Percentiles rank a stretch among this genome's conserved stretches.
Conservation (phyloP, 2,797 vertebrate species). For the Crossoptilon crossoptilon region DNA sequence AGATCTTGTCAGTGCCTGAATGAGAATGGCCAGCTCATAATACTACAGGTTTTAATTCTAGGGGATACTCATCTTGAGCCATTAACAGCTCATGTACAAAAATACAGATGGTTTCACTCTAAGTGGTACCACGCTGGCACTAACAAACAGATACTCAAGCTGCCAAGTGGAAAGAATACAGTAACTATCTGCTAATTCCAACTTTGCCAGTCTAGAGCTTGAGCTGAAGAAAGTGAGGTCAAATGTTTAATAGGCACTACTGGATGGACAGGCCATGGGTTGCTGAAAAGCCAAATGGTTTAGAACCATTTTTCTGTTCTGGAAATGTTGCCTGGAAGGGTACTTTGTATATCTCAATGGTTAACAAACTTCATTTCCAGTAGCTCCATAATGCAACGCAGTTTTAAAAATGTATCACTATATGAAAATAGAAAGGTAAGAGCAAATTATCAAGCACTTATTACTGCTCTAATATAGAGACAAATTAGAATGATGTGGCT, state of each 20-base stretch:
- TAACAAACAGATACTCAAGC: neutral
- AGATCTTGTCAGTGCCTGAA: neutral
- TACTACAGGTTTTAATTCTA: neutral
- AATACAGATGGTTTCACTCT: neutral
- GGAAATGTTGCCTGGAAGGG: neutral
- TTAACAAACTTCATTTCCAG: neutral
- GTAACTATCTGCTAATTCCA: neutral
- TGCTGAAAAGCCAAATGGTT: neutral
- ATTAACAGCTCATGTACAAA: neutral
- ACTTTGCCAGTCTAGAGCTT: neutral
- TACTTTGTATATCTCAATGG: neutral
- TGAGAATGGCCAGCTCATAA: neutral
- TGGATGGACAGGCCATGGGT: neutral
- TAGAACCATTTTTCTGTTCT: neutral
- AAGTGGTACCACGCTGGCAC: neutral
- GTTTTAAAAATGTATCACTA: neutral
- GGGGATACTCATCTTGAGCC: neutral
- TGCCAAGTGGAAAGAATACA: neutral
- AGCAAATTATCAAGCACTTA: constrained; percentile 19
- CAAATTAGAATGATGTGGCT: constrained; percentile 24
- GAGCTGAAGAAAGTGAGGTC: neutral
- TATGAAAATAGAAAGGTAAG: neutral
- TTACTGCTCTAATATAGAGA: constrained; percentile 26
- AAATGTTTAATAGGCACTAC: neutral
- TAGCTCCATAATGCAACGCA: neutral